Evolutionary conservation across 2,113 vertebrate species (phyloP).

Genomic region (Psilopsiagon aymara): DNA sequence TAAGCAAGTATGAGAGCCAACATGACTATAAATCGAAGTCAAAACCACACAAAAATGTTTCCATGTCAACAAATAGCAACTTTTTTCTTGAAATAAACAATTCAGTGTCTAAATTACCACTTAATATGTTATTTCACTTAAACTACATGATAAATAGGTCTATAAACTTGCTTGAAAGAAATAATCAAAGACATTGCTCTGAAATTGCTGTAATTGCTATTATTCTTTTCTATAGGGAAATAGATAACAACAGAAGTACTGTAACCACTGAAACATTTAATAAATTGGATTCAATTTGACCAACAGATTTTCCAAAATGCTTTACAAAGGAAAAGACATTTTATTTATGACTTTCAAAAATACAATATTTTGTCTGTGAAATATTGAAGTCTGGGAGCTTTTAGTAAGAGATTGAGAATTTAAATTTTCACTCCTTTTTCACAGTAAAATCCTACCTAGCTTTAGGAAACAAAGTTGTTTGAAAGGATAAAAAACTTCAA

Average conservation of each 20-base stretch:
- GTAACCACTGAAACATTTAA: neutral
- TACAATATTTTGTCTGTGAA: neutral
- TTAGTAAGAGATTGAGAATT: neutral
- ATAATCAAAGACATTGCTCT: neutral
- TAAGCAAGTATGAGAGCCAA: neutral
- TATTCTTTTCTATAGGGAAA: neutral
- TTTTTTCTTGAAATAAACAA: neutral
- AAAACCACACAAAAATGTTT: neutral
- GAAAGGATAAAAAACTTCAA: neutral
- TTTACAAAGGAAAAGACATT: neutral
- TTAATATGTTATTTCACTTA: neutral
- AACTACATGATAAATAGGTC: neutral
- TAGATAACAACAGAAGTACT: neutral
- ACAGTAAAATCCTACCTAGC: neutral
- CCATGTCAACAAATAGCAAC: neutral
- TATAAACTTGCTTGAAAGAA: neutral
- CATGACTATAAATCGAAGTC: neutral
- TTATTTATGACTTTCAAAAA: neutral
- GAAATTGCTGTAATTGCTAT: constrained; percentile 1
- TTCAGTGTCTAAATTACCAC: neutral
- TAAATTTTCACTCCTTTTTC: neutral
- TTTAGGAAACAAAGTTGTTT: neutral
- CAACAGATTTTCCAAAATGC: neutral
- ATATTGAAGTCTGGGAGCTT: neutral
- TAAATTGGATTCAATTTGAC: neutral